Percentiles rank a stretch among this genome's conserved stretches.
Conservation (phyloP, 2,888 invertebrate species). For the Oegoconia quadripuncta region DNA sequence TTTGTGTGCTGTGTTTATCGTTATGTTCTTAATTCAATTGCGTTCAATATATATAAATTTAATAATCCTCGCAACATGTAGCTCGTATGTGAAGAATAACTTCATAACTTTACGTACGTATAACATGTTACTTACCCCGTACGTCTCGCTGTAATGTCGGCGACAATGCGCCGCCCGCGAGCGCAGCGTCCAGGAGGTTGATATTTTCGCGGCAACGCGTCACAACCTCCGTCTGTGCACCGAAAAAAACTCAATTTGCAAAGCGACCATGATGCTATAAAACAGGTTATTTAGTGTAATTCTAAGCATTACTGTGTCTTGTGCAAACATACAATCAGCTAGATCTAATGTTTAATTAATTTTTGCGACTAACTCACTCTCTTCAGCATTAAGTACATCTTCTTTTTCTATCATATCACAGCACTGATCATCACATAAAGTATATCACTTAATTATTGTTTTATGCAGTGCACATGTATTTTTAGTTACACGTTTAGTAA, state of each 20-base stretch:
- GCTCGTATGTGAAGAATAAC: no score
- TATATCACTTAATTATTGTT: slow-evolving; percentile 1
- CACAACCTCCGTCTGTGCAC: slow-evolving; percentile 88
- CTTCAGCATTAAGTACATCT: slow-evolving; percentile 21
- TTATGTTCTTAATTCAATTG: slow-evolving; percentile 35
- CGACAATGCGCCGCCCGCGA: slow-evolving; percentile 77
- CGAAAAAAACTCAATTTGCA: slow-evolving; percentile 14
- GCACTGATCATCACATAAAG: slow-evolving; percentile 20
- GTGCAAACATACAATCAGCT: background rate
- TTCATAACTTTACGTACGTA: no score
- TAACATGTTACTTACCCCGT: slow-evolving; percentile 77
- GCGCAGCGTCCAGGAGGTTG: slow-evolving; percentile 85
- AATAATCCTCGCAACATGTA: no score
- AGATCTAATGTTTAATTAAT: slow-evolving; percentile 4
- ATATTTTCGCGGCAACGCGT: slow-evolving; percentile 93
- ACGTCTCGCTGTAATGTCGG: slow-evolving; percentile 78
- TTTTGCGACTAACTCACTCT: slow-evolving; percentile 38
- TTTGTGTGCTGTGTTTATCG: slow-evolving; percentile 30
- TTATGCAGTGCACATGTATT: slow-evolving; percentile 6
- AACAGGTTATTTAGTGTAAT: background rate
- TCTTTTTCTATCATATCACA: slow-evolving; percentile 23
- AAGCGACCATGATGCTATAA: slow-evolving; percentile 1
- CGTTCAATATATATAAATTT: background rate
- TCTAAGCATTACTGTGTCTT: slow-evolving; percentile 1
- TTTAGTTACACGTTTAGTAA: background rate